These are phyloP conservation scores for Leptocoma aspasia DNA, from an alignment of 2,113 vertebrate genomes.

Conservation along the genomic window DNA sequence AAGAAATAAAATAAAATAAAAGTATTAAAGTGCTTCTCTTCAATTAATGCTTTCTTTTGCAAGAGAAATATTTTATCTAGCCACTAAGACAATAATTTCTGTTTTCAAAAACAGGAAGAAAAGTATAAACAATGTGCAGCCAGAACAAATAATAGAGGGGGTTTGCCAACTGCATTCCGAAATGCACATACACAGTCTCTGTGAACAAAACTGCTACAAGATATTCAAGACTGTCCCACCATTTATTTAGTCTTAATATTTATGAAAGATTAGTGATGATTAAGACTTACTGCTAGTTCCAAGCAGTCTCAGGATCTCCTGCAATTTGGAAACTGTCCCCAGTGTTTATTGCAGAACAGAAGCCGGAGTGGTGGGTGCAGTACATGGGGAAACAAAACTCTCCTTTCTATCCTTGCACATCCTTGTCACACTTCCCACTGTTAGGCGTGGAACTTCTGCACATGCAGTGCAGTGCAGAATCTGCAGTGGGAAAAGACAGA, in stretches of 20 bases:
- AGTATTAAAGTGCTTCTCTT: not conserved
- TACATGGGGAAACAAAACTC: not conserved
- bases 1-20: not conserved
- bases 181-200: not conserved
- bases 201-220: not conserved
- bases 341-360: not conserved
- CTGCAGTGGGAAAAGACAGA: not conserved
- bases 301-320: not conserved
- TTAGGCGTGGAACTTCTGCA: not conserved
- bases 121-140: constrained; percentile 34
- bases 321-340: not conserved
- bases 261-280: not conserved
- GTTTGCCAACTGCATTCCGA: constrained; percentile 25
- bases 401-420: not conserved
- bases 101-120: constrained; percentile 63
- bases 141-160: constrained; percentile 20
- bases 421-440: not conserved
- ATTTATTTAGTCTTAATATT: constrained; percentile 13
- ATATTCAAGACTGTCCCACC: not conserved
- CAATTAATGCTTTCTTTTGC: not conserved
- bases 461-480: not conserved
- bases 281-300: not conserved
- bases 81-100: constrained; percentile 40
- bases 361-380: not conserved
- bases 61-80: constrained; percentile 47